These are phyloP conservation scores for Thereva unica DNA, from an alignment of 2,888 invertebrate species.

Conservation along the genomic window DNA sequence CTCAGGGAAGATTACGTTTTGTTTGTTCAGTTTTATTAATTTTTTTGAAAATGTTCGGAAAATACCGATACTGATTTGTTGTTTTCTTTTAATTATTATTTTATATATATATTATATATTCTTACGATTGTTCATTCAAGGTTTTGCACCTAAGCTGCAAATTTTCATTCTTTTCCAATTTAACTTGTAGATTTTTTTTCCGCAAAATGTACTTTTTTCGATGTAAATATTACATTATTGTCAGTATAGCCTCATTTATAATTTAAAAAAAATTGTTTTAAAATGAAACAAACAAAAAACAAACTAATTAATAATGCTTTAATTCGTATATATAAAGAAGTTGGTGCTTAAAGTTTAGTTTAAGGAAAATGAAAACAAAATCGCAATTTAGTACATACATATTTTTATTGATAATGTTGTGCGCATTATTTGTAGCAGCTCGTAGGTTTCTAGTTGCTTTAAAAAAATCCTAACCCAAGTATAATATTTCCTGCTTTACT, in stretches of 20 bases:
- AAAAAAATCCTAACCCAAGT: too few relatives aligned
- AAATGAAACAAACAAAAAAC: background rate
- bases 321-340: background rate
- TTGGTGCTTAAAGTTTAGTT: conserved; percentile 26
- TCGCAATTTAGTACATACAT: too few relatives aligned
- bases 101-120: background rate
- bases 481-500: too few relatives aligned
- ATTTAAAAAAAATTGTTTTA: background rate
- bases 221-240: conserved; percentile 17
- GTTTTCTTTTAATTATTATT: conserved; percentile 2
- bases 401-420: too few relatives aligned
- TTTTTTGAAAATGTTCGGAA: conserved; percentile 37
- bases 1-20: conserved; percentile 49
- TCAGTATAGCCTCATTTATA: conserved; percentile 33
- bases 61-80: conserved; percentile 21
- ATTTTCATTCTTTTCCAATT: conserved; percentile 17
- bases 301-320: background rate
- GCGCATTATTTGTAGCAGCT: too few relatives aligned
- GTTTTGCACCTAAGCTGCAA: conserved; percentile 25
- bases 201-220: conserved; percentile 20
- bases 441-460: too few relatives aligned
- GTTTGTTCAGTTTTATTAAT: conserved; percentile 46
- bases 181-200: conserved; percentile 23
- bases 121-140: conserved; percentile 29
- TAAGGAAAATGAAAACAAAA: too few relatives aligned